Base-by-base conservation (phyloP, 2,113 vertebrate species). In the Chloebia gouldiae region DNA sequence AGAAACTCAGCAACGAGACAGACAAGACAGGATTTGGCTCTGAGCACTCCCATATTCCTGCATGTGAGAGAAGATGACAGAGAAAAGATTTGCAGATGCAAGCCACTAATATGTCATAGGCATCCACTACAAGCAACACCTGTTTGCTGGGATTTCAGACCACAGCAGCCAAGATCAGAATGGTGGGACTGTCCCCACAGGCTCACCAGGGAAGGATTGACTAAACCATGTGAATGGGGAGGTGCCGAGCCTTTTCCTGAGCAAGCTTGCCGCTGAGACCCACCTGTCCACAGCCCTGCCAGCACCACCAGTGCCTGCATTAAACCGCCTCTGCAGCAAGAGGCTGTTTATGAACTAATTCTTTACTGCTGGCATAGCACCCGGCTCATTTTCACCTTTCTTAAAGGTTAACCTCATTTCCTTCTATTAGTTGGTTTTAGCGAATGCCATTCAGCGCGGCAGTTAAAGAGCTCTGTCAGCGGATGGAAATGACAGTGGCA, bases 341-440 rank as follows among this genome's bases (percentile, higher is more conserved):
- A 93, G 73, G 86, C 94, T 96, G 92, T 96, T 97, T 97, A 96
- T 96, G 95, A 93, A 92, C 90, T 95, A 50, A 65, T 88, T 90
- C 76, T 68, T 96, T 91, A 88, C 83, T 91, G 94, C 97, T 96
- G 84, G 91, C 87, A 83, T 85, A 95, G 91, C 81, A 89, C 65
- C 79, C 30, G 0, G 70, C 93, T 96, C 92, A 0, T 96, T 95
- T 94, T 95, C 95, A 94, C 91, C 90, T 94, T 94, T 95, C 91
- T 96, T 94, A 97, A 96, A 97, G 96, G 96, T 96, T 97, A 97
- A 96, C 95, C 85, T 97, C 94, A 91, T 96, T 97, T 96, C 86
- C 95, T 65, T 97, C 95, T 95, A 92, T 95, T 94, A 97, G 95
- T 96, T 96, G 96, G 93, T 97, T 96, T 97, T 96, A 96, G 95